Percentiles rank a stretch among this genome's conserved stretches.
Evolutionary conservation across 2,113 vertebrate genomes (phyloP).

Genomic region (Triplophysa siluroides): DNA sequence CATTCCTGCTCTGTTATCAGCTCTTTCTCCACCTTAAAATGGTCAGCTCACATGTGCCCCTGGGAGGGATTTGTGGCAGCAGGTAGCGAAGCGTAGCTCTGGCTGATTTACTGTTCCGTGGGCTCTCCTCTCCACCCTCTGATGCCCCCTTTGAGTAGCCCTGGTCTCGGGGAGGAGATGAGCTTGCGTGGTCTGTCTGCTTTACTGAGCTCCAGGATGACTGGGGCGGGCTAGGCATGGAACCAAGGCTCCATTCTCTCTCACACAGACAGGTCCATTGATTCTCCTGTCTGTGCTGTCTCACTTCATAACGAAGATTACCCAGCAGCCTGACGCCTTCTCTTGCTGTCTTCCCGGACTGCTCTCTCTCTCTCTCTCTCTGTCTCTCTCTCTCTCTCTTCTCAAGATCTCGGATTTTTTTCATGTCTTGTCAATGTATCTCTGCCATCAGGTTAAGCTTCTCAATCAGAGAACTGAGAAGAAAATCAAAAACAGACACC

Average conservation of each 20-base stretch:
- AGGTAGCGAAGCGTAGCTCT: slow-evolving; percentile 46
- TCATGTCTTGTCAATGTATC: too few species aligned
- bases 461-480: too few species aligned
- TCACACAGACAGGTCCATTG: slow-evolving; percentile 26
- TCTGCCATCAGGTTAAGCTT: too few species aligned
- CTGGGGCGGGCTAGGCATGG: slow-evolving; percentile 5
- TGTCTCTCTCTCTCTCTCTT: slow-evolving; percentile 23
- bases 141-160: slow-evolving; percentile 38
- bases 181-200: slow-evolving; percentile 40
- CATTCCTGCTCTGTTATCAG: background rate
- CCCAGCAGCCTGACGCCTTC: slow-evolving; percentile 25
- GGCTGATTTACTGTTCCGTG: slow-evolving; percentile 40
- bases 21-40: slow-evolving; percentile 46
- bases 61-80: slow-evolving; percentile 46
- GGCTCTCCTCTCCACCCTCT: slow-evolving; percentile 28
- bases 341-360: slow-evolving; percentile 14
- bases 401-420: too few species aligned
- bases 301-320: slow-evolving; percentile 35
- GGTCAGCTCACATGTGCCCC: slow-evolving; percentile 50
- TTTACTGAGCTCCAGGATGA: slow-evolving; percentile 35
- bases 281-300: slow-evolving; percentile 28
- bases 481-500: too few species aligned
- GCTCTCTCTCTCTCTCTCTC: slow-evolving; percentile 10
- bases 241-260: slow-evolving; percentile 33
- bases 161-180: slow-evolving; percentile 36